Evolutionary conservation across 2,888 invertebrate species (phyloP), one percentile per base, ranked within the genome.

Genomic region (Torymus tubicola): DNA sequence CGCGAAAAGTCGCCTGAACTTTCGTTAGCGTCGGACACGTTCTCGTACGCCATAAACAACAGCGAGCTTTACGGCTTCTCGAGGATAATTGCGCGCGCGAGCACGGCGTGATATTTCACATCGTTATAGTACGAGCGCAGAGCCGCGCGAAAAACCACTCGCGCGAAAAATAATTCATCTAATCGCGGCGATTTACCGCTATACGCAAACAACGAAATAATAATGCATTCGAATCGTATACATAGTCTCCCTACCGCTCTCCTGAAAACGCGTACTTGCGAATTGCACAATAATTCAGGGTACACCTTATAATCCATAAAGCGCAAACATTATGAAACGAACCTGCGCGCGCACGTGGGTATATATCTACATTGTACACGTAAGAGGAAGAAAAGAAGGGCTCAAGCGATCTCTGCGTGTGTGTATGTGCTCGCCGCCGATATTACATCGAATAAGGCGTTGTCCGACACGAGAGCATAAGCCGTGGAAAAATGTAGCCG

Each of bases 321-420:
- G 53, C 31, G 60, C 57, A 61, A 68, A 60, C 60, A 65, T 74
- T 70, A 65, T 64, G 74, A 80, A 74, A 74, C 72, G 52, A 57
- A 55, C 16, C 61, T 16, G 64, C 18, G 31, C 16, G 14, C n/a
- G 52, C 55, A 8, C 18, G 53, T 61, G 63, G 53, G 31, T 31
- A 63, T 31, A 50, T 12, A 16, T n/a, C 16, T 21, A 42, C 42
- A 8, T 42, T 42, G 10, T 42, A 42, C 42, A 42, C 42, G 42
- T 60, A 60, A 21, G 18, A 74, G 65, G 52, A 52, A 60, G 18
- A n/a, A 31, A 21, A 50, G 70, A 21, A 52, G 31, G 52, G 55
- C 42, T 16, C n/a, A 14, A 53, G 70, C 13, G 42, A 21, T 21
- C 21, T 21, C 8, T 31, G 31, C 0, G 5, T 31, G 31, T 3